These are phyloP conservation scores for Magallana angulata DNA, from an alignment of 1,140 invertebrate species.

Conservation along the genomic window DNA sequence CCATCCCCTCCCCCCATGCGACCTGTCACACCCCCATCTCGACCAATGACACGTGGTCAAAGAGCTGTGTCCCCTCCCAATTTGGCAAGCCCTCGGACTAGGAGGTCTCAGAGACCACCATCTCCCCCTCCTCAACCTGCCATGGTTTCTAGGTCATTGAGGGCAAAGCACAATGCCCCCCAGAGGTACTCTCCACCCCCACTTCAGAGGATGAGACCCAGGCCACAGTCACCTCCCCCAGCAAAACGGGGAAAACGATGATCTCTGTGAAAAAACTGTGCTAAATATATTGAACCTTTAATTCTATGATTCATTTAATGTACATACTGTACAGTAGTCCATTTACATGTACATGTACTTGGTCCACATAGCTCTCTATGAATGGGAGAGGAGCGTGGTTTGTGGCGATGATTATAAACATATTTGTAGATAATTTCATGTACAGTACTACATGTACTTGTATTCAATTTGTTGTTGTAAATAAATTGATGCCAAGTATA, in stretches of 20 bases:
- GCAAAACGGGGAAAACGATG: conserved; percentile 12
- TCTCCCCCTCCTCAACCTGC: conserved; percentile 37
- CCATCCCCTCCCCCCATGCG: conserved; percentile 28
- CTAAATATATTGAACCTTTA: too few relatives aligned
- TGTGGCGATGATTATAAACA: too few relatives aligned
- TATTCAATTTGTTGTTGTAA: too few relatives aligned
- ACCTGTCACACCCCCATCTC: conserved; percentile 28
- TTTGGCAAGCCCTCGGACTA: background rate
- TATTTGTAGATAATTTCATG: too few relatives aligned
- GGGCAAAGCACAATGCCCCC: conserved; percentile 41
- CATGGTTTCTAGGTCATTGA: conserved; percentile 25
- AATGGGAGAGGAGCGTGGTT: too few relatives aligned
- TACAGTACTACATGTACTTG: too few relatives aligned
- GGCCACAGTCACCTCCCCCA: conserved; percentile 40
- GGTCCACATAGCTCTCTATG: too few relatives aligned
- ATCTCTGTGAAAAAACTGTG: background rate
- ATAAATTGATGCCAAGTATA: too few relatives aligned
- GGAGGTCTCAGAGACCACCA: conserved; percentile 37
- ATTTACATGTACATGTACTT: too few relatives aligned
- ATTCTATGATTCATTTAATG: too few relatives aligned
- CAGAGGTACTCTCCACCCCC: conserved; percentile 43
- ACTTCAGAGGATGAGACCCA: conserved; percentile 31
- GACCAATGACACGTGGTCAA: conserved; percentile 49
- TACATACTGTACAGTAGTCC: too few relatives aligned
- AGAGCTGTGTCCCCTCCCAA: conserved; percentile 45